Base-by-base conservation (phyloP, 2,113 vertebrate species). In the Ellobius talpinus region DNA sequence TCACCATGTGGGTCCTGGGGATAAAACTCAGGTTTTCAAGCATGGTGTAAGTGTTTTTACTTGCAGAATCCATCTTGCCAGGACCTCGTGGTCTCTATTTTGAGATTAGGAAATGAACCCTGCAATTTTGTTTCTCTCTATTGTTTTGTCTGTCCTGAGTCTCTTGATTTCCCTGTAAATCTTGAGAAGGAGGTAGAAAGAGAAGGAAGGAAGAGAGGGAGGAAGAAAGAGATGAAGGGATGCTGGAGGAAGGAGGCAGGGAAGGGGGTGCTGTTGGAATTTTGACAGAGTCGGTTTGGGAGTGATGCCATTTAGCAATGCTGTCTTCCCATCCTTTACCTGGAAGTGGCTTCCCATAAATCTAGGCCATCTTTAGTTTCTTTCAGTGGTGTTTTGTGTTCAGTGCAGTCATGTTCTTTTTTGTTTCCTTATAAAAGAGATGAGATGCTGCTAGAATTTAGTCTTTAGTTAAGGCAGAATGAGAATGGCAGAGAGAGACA, bases 91-190 rank as follows among this genome's bases (percentile, higher is more conserved):
- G 45, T n/a, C 26, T 68, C 78, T 45, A 4, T 86, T 86, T 77
- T 82, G n/a, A 94, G 45, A 65, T 66, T 26, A 10, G 14, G 31
- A 87, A 52, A 3, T 52, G 17, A 90, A 58, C 66, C 58, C 39
- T 65, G 42, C 55, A 74, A 81, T 12, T 94, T 90, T 81, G 29
- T 92, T 61, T 19, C 61, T 95, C 89, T 90, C 68, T 14, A 87
- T 47, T 81, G 3, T 45, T 70, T 90, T 52, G 33, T 29, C 33
- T 97, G 8, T 61, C 45, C 21, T 73, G 12, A 26, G 14, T 88
- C 42, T 50, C 14, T 96, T 86, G 31, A 76, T 45, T 88, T 94
- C 42, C 70, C 23, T 81, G 42, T 58, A 76, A 70, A 88, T 89
- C 52, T 86, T 86, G 82, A 68, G 45, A 39, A 79, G 31, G 5